Percentiles rank a stretch among this genome's conserved stretches.
Evolutionary conservation across 2,113 vertebrate genomes (phyloP).

Genomic region (Globicephala melas): DNA sequence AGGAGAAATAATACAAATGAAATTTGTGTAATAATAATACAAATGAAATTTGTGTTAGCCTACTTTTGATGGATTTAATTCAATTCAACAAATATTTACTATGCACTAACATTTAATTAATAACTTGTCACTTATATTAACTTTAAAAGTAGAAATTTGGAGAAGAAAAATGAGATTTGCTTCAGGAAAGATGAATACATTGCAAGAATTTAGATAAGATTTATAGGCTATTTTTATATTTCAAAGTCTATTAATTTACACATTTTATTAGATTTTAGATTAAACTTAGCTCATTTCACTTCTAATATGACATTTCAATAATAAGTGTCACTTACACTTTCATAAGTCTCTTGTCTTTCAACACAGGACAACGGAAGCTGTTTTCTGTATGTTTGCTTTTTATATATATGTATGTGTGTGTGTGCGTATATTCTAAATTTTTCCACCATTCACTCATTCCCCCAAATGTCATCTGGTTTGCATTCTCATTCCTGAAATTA

Average conservation of each 20-base stretch:
- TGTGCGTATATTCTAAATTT: not conserved
- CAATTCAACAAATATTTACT: not conserved
- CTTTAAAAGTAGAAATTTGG: not conserved
- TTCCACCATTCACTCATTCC: not conserved
- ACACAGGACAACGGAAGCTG: not conserved
- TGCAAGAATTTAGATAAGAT: not conserved
- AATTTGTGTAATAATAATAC: not conserved
- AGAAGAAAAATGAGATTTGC: not conserved
- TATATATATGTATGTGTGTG: not conserved
- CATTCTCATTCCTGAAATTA: not conserved
- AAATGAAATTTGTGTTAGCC: not conserved
- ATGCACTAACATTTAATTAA: not conserved
- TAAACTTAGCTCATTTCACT: not conserved
- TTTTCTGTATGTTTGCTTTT: not conserved
- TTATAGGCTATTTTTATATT: not conserved
- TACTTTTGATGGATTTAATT: not conserved
- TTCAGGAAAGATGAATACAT: not conserved
- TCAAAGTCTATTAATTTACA: not conserved
- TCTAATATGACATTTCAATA: not conserved
- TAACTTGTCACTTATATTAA: not conserved
- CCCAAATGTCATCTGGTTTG: not conserved
- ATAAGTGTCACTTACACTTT: not conserved
- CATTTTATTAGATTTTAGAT: not conserved
- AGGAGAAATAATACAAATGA: not conserved
- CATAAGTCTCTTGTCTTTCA: not conserved